Percentiles rank a stretch among this genome's conserved stretches.
phyloP scores from a whole-genome alignment of 2,113 vertebrate species.

The Pollimyrus isidori region DNA sequence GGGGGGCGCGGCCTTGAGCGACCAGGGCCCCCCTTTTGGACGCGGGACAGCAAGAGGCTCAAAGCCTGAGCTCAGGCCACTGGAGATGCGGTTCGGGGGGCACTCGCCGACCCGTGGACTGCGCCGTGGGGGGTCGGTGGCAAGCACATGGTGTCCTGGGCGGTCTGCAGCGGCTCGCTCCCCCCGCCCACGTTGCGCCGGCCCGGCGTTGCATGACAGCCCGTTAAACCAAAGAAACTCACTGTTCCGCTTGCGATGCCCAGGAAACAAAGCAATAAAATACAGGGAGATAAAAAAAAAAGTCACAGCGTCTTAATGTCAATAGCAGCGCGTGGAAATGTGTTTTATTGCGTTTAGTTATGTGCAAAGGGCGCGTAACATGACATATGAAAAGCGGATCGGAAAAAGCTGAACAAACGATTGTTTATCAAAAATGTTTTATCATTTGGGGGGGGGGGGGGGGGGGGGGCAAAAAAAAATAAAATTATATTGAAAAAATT shows the following conservation, averaged over 20 bases:
- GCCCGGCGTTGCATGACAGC: background rate
- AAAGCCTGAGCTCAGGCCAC: background rate
- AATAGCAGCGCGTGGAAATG: constrained; percentile 47
- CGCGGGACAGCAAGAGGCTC: background rate
- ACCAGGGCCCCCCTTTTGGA: background rate
- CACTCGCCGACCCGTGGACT: background rate
- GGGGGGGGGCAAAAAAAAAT: constrained; percentile 56
- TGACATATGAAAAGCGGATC: constrained; percentile 38
- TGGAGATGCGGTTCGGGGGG: background rate
- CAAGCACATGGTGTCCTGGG: constrained; percentile 37
- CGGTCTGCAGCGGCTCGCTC: constrained; percentile 36
- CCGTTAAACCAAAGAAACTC: background rate
- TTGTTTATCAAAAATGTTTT: constrained; percentile 52
- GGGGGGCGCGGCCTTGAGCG: background rate
- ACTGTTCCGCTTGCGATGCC: background rate
- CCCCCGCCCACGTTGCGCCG: background rate
- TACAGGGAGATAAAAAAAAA: background rate
- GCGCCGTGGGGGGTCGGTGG: constrained; percentile 34
- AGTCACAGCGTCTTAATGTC: constrained; percentile 31
- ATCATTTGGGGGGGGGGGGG: constrained; percentile 27
- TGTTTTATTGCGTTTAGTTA: constrained; percentile 56
- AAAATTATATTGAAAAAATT: constrained; percentile 78
- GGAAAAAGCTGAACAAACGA: constrained; percentile 43
- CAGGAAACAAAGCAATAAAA: background rate
- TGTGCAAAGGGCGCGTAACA: constrained; percentile 61